A percentile compares a stretch with the other conserved stretches of the same genome.
These are phyloP conservation scores for Orthosia incerta DNA, from an alignment of 2,888 invertebrate species.

Conservation along the genomic window DNA sequence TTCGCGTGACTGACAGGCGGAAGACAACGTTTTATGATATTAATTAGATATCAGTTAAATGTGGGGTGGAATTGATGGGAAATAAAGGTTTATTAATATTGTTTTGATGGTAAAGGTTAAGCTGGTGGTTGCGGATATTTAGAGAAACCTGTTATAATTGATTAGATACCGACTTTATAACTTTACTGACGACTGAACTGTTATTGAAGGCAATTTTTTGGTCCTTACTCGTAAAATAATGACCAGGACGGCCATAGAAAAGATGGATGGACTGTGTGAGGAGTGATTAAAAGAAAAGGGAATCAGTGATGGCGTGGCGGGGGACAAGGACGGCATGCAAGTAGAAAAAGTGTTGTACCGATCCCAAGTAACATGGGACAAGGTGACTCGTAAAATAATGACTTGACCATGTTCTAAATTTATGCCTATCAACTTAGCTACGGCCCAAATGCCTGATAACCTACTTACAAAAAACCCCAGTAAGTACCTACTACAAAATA, in stretches of 20 bases:
- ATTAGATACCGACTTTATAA: too few relatives aligned
- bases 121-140: conserved; percentile 14
- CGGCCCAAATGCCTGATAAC: background rate
- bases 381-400: too few relatives aligned
- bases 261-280: too few relatives aligned
- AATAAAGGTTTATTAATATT: conserved; percentile 61
- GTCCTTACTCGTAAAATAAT: too few relatives aligned
- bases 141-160: background rate
- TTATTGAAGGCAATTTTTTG: too few relatives aligned
- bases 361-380: too few relatives aligned
- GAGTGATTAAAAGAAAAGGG: too few relatives aligned
- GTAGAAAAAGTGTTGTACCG: too few relatives aligned
- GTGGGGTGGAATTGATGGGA: conserved; percentile 65
- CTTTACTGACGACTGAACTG: too few relatives aligned
- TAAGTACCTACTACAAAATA: conserved; percentile 16
- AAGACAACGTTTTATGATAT: conserved; percentile 80
- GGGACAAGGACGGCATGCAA: too few relatives aligned
- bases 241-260: too few relatives aligned
- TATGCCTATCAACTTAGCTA: background rate
- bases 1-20: conserved; percentile 85
- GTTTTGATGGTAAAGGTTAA: conserved; percentile 42
- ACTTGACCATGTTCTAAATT: background rate
- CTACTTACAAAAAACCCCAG: conserved; percentile 23
- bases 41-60: conserved; percentile 74
- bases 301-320: too few relatives aligned